A percentile compares a stretch with the other conserved stretches of the same genome.
phyloP scores from a whole-genome alignment of 2,888 invertebrate genomes.

The Volucella bombylans region DNA sequence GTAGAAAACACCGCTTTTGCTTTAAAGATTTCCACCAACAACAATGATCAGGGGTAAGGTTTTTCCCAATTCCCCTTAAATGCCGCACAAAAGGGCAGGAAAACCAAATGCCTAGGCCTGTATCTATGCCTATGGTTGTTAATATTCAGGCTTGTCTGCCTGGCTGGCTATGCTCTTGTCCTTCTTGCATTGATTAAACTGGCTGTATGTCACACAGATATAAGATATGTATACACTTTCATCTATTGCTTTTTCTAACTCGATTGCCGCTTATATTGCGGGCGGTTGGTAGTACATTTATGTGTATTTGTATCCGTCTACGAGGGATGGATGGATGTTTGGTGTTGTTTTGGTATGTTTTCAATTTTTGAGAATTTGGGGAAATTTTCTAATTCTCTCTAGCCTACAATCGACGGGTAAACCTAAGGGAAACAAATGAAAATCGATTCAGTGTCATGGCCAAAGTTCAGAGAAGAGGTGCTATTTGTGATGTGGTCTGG shows the following conservation, averaged over 20 bases:
- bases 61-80: conserved; percentile 57
- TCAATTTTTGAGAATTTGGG: conserved; percentile 62
- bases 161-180: conserved; percentile 26
- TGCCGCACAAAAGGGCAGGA: conserved; percentile 20
- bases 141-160: conserved; percentile 20
- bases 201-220: conserved; percentile 42
- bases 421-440: conserved; percentile 68
- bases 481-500: conserved; percentile 23
- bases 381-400: conserved; percentile 44
- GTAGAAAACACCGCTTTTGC: conserved; percentile 44
- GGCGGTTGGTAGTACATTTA: conserved; percentile 36
- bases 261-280: conserved; percentile 20
- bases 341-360: conserved; percentile 39
- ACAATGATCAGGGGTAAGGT: conserved; percentile 50
- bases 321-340: conserved; percentile 61
- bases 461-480: conserved; percentile 62
- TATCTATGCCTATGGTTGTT: background rate
- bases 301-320: conserved; percentile 19
- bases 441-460: conserved; percentile 73
- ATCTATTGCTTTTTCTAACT: conserved; percentile 32
- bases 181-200: conserved; percentile 39
- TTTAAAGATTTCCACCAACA: conserved; percentile 41
- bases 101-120: conserved; percentile 26
- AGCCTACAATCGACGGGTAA: conserved; percentile 23
- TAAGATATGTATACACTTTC: background rate